Evolutionary conservation across 2,888 invertebrate genomes (phyloP), one percentile per base, ranked within the genome.

Genomic region (Drosophila antonietae): DNA sequence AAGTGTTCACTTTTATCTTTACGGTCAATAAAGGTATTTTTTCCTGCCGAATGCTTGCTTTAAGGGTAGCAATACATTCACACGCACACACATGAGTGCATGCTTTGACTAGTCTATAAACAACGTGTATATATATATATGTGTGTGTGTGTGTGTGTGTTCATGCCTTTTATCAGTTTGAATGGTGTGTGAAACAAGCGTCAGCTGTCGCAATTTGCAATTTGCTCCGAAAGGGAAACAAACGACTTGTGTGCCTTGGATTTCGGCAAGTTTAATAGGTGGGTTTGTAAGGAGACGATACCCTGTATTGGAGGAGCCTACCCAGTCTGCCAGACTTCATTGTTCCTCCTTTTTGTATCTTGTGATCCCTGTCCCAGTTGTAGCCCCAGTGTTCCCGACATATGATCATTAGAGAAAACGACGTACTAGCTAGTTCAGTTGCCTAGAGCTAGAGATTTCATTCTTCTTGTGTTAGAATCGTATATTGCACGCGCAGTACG

Each of bases 1-100:
- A 75, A 84, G 79, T 73, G 68, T 58, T 71, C 67, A 70, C 58
- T 75, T 78, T 83, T 87, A 87, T 89, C 89, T 89, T 81, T 78
- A 84, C 72, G 88, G 89, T 78, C 82, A 84, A 78, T 84, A 81
- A 75, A 74, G 67, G 81, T 77, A 28, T 74, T 75, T 41, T 58
- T 33, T 33, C 37, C 35, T 55, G 66, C 52, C 35, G 49, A 53
- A 57, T 69, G 55, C 41, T 52, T 62, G 66, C 65, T 65, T 68
- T 81, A 81, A 68, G 81, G 84, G 81, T 81, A 63, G 70, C 58
- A 70, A 78, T 75, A 73, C 44, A 65, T 31, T 41, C 55, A 55
- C 55, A n/a, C 23, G 23, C 23, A 15, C 23, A 46, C 15, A 15
- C 46, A 14, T 23, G 1, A 14, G 14, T 9, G 14, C 23, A 15